phyloP scores from a whole-genome alignment of 53 echinoderm and acorn worm species.

The Pentamera pediparva region DNA sequence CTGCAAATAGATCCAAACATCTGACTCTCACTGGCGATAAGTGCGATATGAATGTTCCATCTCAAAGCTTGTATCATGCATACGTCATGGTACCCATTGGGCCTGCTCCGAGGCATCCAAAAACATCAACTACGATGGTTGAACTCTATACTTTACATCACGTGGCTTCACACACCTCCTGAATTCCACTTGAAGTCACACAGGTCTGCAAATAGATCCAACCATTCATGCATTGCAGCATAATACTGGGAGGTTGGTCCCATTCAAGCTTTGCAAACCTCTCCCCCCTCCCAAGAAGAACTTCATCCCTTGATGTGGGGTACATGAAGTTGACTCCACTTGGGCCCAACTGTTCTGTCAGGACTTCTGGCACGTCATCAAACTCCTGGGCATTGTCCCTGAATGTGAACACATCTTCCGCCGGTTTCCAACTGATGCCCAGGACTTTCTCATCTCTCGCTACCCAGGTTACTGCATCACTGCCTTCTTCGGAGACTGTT shows the following conservation, averaged over 20 bases:
- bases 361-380: constrained; percentile 22
- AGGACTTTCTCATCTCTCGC: constrained; percentile 42
- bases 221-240: constrained; percentile 5
- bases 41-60: constrained; percentile 17
- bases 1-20: too few species aligned
- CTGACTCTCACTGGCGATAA: too few species aligned
- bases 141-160: neutral
- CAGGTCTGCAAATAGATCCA: constrained; percentile 20
- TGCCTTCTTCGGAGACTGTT: constrained; percentile 21
- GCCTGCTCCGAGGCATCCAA: constrained; percentile 51
- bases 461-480: constrained; percentile 6
- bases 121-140: constrained; percentile 29
- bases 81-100: too few species aligned
- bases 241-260: constrained; percentile 17
- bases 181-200: neutral
- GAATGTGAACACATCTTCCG: constrained; percentile 26
- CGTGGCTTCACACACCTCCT: neutral
- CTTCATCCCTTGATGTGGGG: constrained; percentile 38
- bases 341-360: constrained; percentile 40
- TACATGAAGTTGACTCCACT: constrained; percentile 39
- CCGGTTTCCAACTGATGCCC: constrained; percentile 41
- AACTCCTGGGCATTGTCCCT: constrained; percentile 3
- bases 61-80: constrained; percentile 12
- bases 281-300: constrained; percentile 28
- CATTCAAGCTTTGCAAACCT: constrained; percentile 25